Percentiles rank a stretch among this genome's conserved stretches.
phyloP scores from a whole-genome alignment of 2,888 invertebrate species.

The Liopterus haemorrhoidalis region DNA sequence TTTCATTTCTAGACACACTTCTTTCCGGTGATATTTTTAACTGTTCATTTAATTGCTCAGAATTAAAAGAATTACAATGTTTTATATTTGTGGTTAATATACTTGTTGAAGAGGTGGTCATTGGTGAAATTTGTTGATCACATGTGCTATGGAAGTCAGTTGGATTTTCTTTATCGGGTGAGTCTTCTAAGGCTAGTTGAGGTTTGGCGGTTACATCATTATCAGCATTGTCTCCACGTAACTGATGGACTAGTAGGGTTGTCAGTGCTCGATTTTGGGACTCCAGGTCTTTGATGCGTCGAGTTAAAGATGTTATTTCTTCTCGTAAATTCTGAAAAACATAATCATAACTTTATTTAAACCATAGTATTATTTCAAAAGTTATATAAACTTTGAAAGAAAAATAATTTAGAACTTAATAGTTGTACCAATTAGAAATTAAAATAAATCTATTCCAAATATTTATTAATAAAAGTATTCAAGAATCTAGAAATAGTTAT shows the following conservation, averaged over 20 bases:
- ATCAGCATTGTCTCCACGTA: constrained; percentile 44
- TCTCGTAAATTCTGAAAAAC: constrained; percentile 64
- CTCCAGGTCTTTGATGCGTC: constrained; percentile 70
- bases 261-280: constrained; percentile 70
- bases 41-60: constrained; percentile 37
- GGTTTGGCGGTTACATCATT: constrained; percentile 22
- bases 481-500: not conserved
- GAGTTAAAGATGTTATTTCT: constrained; percentile 67
- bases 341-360: not conserved
- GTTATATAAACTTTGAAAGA: constrained; percentile 12
- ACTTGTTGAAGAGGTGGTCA: constrained; percentile 24
- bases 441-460: too few relatives aligned
- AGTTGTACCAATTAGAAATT: too few relatives aligned
- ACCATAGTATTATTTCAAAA: not conserved
- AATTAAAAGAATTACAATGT: constrained; percentile 46
- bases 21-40: constrained; percentile 15
- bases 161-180: constrained; percentile 27
- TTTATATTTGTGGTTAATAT: constrained; percentile 40
- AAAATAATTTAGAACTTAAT: constrained; percentile 4
- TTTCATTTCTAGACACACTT: constrained; percentile 23
- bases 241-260: constrained; percentile 60
- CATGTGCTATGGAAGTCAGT: constrained; percentile 13
- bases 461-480: not conserved
- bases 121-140: constrained; percentile 20
- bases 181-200: constrained; percentile 52